Evolutionary conservation across 2,797 vertebrate species (phyloP), one percentile per base, ranked within the genome.

Genomic region (Ptychobarbus kaznakovi): DNA sequence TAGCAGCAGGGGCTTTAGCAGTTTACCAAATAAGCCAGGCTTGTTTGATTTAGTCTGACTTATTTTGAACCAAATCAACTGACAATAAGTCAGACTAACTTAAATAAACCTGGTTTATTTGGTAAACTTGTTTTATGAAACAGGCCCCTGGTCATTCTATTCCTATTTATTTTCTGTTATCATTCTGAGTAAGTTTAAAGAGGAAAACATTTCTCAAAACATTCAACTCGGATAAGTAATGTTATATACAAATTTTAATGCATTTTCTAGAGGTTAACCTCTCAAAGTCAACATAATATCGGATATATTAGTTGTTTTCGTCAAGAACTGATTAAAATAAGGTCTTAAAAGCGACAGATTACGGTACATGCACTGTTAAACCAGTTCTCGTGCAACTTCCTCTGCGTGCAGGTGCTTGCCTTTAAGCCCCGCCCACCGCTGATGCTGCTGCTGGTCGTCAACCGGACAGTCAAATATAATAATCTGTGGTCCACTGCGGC

Each of bases 381-480:
- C 58, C 86, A 61, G 72, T 66, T 58, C 79, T 70, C 56, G 61
- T 83, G 70, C 38, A 74, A 83, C 70, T 83, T 81, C 80, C 80
- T 76, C 51, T 81, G 53, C 77, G 81, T 72, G 89, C 89, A 90
- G 89, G 89, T 90, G 89, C 81, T 80, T 84, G 63, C 42, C 22
- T 53, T 28, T 25, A 80, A 63, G 87, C 86, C 86, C 89, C 89
- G 86, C 87, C 89, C 84, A 84, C 84, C 42, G 46, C 74, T 77
- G 86, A 86, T 90, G 86, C 86, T 88, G 51, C 85, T 80, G 89
- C 72, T 74, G 80, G 28, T 28, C 25, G 81, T 70, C 68, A 86
- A 76, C 81, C 44, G 86, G 84, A 88, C 89, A 40, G 68, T 65
- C 51, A 18, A 79, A 81, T 75, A 61, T 42, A 79, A 80, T 87